phyloP scores from a whole-genome alignment of 2,888 invertebrate genomes.

The Platerodrilus igneus region DNA sequence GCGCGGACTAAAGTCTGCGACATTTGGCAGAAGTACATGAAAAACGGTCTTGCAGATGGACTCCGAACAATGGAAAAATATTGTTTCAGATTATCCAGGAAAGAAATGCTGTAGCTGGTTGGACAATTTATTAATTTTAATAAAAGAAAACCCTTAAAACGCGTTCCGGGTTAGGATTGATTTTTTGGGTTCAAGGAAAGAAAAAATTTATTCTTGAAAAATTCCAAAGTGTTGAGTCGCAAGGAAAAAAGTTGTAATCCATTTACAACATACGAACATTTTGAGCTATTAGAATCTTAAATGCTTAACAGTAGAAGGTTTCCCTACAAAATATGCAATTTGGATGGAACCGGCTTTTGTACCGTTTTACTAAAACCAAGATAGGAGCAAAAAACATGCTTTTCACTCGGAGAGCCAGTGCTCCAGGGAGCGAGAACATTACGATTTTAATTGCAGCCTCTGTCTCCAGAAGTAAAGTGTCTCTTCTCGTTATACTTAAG shows the following conservation, averaged over 20 bases:
- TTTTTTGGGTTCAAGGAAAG: slow-evolving; percentile 29
- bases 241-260: slow-evolving; percentile 30
- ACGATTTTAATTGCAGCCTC: slow-evolving; percentile 12
- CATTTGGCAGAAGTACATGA: no score
- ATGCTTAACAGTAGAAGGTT: slow-evolving; percentile 18
- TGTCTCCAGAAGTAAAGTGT: slow-evolving; percentile 22
- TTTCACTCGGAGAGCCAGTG: slow-evolving; percentile 11
- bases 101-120: slow-evolving; percentile 29
- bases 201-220: slow-evolving; percentile 37
- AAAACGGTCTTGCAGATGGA: no score
- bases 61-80: no score
- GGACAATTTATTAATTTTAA: slow-evolving; percentile 25
- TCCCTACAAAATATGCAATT: slow-evolving; percentile 29
- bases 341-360: slow-evolving; percentile 25
- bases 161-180: slow-evolving; percentile 31
- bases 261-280: slow-evolving; percentile 26
- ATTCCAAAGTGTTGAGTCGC: slow-evolving; percentile 39
- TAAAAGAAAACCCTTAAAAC: slow-evolving; percentile 28
- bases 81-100: slow-evolving; percentile 29
- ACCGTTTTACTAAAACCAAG: slow-evolving; percentile 21
- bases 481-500: no score
- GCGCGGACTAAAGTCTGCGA: no score
- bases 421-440: slow-evolving; percentile 19
- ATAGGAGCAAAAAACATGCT: slow-evolving; percentile 16
- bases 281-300: slow-evolving; percentile 21